Conservation (phyloP, 2,888 invertebrate genomes). For the Pseudanteris insignis region DNA sequence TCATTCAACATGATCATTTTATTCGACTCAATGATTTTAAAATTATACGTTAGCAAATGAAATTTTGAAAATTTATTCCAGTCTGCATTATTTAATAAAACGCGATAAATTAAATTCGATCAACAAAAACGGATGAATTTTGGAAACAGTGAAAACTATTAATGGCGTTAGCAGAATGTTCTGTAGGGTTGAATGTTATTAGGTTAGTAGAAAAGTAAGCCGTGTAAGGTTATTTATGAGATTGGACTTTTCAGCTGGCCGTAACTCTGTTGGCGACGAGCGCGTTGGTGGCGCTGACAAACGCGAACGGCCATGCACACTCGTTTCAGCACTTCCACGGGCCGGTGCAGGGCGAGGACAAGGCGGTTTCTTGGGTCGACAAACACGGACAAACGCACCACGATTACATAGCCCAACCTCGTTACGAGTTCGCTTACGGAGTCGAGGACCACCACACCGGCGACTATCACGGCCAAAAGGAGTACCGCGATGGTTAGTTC, state of each 20-base stretch:
- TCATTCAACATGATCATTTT: too few species aligned
- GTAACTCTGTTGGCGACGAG: conserved; percentile 32
- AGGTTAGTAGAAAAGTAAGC: too few species aligned
- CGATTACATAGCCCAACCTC: conserved; percentile 63
- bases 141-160: too few species aligned
- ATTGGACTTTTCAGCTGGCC: conserved; percentile 36
- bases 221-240: not conserved
- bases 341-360: conserved; percentile 59
- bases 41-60: too few species aligned
- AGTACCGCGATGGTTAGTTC: conserved; percentile 64
- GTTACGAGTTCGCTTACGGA: conserved; percentile 61
- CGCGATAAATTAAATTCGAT: too few species aligned
- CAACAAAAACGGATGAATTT: too few species aligned
- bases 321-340: conserved; percentile 64
- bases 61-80: too few species aligned
- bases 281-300: conserved; percentile 19
- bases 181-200: too few species aligned
- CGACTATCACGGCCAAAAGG: conserved; percentile 66
- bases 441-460: conserved; percentile 63
- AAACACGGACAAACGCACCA: conserved; percentile 62
- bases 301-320: conserved; percentile 54
- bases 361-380: conserved; percentile 58
- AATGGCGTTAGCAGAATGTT: too few species aligned
- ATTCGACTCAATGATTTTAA: too few species aligned
- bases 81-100: too few species aligned